These are phyloP conservation scores for Zosterops lateralis DNA, from an alignment of 2,113 vertebrate species.

Conservation along the genomic window DNA sequence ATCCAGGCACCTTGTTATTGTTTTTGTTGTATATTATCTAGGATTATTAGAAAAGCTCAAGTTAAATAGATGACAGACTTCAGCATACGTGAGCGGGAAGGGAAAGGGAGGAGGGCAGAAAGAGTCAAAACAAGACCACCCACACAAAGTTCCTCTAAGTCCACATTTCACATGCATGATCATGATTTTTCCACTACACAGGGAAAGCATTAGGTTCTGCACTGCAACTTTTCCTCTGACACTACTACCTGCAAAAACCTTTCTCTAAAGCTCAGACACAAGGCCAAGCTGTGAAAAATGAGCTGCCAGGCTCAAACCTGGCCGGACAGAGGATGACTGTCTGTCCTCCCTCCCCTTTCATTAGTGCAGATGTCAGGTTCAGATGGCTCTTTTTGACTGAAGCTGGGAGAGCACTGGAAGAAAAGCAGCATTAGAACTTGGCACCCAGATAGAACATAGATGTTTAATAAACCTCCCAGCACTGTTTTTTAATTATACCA, in stretches of 20 bases:
- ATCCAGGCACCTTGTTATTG: slow-evolving; percentile 11
- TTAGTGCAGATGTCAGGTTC: slow-evolving; percentile 8
- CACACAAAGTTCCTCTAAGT: slow-evolving; percentile 17
- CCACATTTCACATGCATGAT: neutral
- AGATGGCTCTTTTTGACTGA: slow-evolving; percentile 4
- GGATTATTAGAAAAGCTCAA: slow-evolving; percentile 33
- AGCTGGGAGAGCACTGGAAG: neutral
- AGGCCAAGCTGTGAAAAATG: neutral
- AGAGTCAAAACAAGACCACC: slow-evolving; percentile 44
- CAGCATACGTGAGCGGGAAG: neutral
- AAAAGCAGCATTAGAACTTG: neutral
- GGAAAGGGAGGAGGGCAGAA: neutral
- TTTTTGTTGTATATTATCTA: slow-evolving; percentile 12
- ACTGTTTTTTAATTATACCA: slow-evolving; percentile 62
- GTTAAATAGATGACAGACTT: slow-evolving; percentile 40
- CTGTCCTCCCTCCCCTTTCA: slow-evolving; percentile 15
- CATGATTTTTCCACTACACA: neutral
- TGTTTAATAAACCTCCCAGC: slow-evolving; percentile 37
- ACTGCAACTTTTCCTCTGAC: neutral
- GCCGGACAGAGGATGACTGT: neutral
- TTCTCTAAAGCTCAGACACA: neutral
- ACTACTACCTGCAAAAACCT: neutral
- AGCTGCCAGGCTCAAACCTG: neutral
- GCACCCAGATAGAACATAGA: neutral
- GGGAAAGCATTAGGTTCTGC: neutral